Base-by-base conservation (phyloP, 2,797 vertebrate species). In the Sebastes wilsoni region DNA sequence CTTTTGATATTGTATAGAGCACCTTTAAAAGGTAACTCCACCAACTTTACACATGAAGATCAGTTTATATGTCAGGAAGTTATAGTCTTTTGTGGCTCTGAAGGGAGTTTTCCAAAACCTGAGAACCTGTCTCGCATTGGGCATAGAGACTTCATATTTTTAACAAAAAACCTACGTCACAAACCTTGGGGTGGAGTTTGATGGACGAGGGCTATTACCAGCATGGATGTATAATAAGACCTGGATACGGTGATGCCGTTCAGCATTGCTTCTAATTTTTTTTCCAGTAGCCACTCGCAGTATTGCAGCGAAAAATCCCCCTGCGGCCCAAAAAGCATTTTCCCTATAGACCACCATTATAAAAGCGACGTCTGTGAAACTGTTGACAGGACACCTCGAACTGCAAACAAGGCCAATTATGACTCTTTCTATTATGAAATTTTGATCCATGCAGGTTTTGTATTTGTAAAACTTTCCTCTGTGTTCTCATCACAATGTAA, bases 201-300 rank as follows among this genome's bases (percentile, higher is more conserved):
- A 52, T 20, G 20, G 46, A 20, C 1, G 8, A 52, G 3, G 46
- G 46, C 46, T 52, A 52, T 52, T 52, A 52, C 46, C 18, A 52
- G 3, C 8, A 52, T n/a, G 46, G 18, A 9, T 52, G 46, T 52
- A 46, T 46, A 46, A 46, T 0, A 46, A 18, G 42, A 46, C 42
- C 42, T 46, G 16, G 42, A 46, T 46, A 18, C 16, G 4, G 42
- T 46, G 42, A 0, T 38, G 38, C 38, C 38, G 13, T 6, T 46
- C 42, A 18, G 0, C 42, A 46, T 46, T 46, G 42, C 42, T 0
- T 46, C 42, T 0, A 1, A 46, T 46, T 46, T 46, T 3, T 36
- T 46, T 46, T 18, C 42, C 16, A 46, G 16, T 46, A 1, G 14
- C 16, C 42, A 46, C 14, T 38, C 38, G 13, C 38, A 14, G 13